Conservation (phyloP, 2,888 invertebrate genomes). For the Pachliopta kotzebuea region DNA sequence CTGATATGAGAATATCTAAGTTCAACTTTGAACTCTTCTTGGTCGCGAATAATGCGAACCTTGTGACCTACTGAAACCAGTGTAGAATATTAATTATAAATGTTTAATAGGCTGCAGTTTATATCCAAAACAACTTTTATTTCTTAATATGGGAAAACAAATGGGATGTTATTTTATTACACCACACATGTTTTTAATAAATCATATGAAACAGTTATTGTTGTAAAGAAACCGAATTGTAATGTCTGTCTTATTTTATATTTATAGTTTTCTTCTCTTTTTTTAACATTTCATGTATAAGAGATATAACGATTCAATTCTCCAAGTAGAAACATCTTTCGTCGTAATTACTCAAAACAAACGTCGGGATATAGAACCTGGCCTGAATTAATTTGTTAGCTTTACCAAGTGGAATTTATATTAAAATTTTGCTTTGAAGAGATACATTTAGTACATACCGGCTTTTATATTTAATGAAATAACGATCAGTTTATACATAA, state of each 20-base stretch:
- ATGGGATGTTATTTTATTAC: no score
- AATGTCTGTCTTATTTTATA: no score
- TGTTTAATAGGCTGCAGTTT: not conserved
- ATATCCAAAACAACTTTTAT: no score
- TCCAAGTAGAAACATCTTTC: slow-evolving; percentile 20
- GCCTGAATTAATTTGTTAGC: slow-evolving; percentile 27
- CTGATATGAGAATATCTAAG: slow-evolving; percentile 2
- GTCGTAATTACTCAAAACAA: slow-evolving; percentile 25
- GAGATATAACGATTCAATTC: slow-evolving; percentile 18
- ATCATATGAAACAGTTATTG: no score
- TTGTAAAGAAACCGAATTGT: no score
- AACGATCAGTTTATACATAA: no score
- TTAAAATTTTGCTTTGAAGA: slow-evolving; percentile 22
- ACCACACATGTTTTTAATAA: no score
- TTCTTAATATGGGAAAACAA: no score
- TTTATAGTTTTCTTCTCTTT: not conserved
- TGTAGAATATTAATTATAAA: not conserved
- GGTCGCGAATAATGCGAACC: not conserved
- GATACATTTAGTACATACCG: slow-evolving; percentile 23
- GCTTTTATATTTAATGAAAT: slow-evolving; percentile 1
- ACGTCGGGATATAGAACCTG: slow-evolving; percentile 18
- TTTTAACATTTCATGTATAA: slow-evolving; percentile 18
- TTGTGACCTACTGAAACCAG: not conserved
- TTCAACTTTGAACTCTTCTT: not conserved
- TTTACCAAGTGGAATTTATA: slow-evolving; percentile 26